These are phyloP conservation scores for Pachyramphus minor DNA, from an alignment of 2,113 vertebrate genomes.

Conservation along the genomic window DNA sequence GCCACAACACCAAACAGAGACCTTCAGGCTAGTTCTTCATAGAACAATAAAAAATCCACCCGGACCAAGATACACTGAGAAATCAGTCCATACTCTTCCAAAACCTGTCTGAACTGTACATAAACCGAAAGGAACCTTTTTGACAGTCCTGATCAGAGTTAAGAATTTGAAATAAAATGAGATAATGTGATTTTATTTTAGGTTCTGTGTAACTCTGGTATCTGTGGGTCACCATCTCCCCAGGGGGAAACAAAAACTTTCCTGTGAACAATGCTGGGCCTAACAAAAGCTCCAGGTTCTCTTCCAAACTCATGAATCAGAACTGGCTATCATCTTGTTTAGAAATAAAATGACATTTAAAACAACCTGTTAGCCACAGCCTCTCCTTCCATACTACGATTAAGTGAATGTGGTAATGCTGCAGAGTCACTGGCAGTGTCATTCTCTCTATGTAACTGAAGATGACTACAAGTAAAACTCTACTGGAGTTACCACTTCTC, in stretches of 20 bases:
- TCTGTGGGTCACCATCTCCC: background rate
- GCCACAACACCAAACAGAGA: background rate
- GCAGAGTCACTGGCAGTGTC: background rate
- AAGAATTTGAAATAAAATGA: background rate
- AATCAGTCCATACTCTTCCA: background rate
- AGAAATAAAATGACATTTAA: background rate
- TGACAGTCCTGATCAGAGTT: background rate
- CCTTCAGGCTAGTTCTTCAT: background rate
- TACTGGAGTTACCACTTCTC: background rate
- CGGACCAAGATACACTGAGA: background rate
- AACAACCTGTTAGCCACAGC: background rate
- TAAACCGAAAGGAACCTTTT: background rate
- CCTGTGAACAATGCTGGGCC: background rate
- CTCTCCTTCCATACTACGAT: conserved; percentile 20
- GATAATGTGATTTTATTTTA: background rate
- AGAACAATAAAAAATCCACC: background rate
- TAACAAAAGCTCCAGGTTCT: background rate
- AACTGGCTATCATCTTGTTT: background rate
- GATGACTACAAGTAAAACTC: conserved; percentile 23
- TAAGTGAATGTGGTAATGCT: conserved; percentile 1
- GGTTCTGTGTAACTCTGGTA: background rate
- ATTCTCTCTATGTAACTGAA: background rate
- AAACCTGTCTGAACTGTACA: background rate
- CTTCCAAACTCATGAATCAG: background rate
- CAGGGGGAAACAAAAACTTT: background rate